Evolutionary conservation across 2,888 invertebrate genomes (phyloP).

Genomic region (Drosophila mettleri): DNA sequence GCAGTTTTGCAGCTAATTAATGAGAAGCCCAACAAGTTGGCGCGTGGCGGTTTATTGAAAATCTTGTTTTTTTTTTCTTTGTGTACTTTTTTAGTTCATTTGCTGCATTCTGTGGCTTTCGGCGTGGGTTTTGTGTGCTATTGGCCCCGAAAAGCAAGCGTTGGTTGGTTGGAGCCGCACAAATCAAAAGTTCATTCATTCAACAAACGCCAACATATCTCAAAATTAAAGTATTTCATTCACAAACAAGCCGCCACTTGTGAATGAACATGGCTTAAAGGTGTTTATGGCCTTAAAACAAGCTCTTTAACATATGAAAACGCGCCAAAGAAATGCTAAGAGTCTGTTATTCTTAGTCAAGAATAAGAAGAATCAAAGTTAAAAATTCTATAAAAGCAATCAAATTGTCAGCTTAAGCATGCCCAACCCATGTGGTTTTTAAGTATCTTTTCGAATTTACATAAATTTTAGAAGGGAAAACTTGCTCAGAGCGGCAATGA

Average conservation of each 20-base stretch:
- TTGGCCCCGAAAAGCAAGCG: constrained; percentile 63
- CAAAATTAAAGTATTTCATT: constrained; percentile 45
- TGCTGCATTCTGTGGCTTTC: constrained; percentile 27
- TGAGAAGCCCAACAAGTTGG: constrained; percentile 51
- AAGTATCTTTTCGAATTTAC: constrained; percentile 6
- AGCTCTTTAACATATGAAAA: constrained; percentile 48
- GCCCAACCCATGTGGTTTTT: constrained; percentile 18
- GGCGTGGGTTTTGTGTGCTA: constrained; percentile 35
- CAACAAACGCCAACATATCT: constrained; percentile 32
- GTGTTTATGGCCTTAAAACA: constrained; percentile 46
- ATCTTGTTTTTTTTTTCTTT: background rate
- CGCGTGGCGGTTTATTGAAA: constrained; percentile 59
- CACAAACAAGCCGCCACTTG: constrained; percentile 37
- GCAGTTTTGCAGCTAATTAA: constrained; percentile 60
- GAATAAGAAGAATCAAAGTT: background rate
- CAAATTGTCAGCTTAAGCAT: constrained; percentile 14
- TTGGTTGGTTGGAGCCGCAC: constrained; percentile 61
- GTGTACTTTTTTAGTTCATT: constrained; percentile 18
- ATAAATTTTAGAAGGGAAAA: constrained; percentile 8
- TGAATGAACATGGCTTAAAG: constrained; percentile 59
- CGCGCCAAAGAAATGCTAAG: constrained; percentile 15
- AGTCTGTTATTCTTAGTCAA: constrained; percentile 13
- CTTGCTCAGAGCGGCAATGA: background rate
- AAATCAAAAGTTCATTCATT: constrained; percentile 57
- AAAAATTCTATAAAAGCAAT: constrained; percentile 19